These are phyloP conservation scores for Gallinago nigripennis DNA, from an alignment of 2,797 vertebrate genomes.

Conservation along the genomic window DNA sequence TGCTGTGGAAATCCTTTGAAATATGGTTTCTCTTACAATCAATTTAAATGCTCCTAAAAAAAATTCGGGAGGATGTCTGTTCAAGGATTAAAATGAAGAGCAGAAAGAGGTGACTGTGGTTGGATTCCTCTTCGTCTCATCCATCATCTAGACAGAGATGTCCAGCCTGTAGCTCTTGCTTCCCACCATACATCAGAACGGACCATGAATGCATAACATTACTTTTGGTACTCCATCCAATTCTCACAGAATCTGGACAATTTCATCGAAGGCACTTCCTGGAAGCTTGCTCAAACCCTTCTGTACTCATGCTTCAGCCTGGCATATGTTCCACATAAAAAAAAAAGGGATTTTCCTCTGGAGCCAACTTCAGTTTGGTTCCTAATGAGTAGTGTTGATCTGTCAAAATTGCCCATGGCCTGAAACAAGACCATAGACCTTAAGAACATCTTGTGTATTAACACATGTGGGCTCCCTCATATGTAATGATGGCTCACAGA, in stretches of 20 bases:
- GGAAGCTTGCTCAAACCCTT: not conserved
- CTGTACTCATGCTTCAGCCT: not conserved
- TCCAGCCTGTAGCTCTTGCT: not conserved
- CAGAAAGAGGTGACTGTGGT: not conserved
- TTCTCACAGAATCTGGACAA: not conserved
- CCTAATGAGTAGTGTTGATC: not conserved
- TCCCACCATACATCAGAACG: not conserved
- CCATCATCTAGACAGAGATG: not conserved
- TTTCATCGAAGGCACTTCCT: not conserved
- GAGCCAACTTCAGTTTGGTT: not conserved
- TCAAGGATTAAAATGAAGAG: not conserved
- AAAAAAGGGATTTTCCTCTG: not conserved
- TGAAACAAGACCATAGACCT: not conserved
- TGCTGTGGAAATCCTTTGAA: not conserved
- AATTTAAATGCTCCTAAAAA: not conserved
- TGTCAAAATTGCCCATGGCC: not conserved
- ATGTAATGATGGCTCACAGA: not conserved
- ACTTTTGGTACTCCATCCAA: not conserved
- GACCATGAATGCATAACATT: not conserved
- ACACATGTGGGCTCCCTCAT: rapidly evolving
- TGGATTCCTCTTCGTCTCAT: not conserved
- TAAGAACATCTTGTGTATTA: not conserved
- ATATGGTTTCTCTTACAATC: not conserved
- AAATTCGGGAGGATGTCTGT: too few species aligned
- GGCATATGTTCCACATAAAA: not conserved